phyloP scores from a whole-genome alignment of 2,797 vertebrate species.

The Sebastes dallii region DNA sequence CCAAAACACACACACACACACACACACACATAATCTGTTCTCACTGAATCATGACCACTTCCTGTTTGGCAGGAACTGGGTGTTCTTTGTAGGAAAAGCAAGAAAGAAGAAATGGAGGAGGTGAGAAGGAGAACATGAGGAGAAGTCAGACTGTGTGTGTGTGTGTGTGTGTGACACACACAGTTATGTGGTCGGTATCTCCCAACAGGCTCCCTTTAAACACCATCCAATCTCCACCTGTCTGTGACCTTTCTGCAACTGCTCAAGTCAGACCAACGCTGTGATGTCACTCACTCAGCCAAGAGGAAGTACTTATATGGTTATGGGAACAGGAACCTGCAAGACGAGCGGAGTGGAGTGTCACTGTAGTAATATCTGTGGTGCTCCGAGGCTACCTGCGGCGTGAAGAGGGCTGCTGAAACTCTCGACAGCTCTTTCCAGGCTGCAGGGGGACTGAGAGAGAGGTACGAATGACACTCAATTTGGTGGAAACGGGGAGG shows the following conservation, averaged over 20 bases:
- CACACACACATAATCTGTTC: slow-evolving; percentile 25
- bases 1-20: not conserved
- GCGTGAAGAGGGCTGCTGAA: slow-evolving; percentile 28
- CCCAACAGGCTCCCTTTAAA: slow-evolving; percentile 17
- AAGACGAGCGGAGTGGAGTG: slow-evolving; percentile 21
- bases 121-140: slow-evolving; percentile 41
- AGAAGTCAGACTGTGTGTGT: slow-evolving; percentile 21
- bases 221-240: slow-evolving; percentile 10
- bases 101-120: slow-evolving; percentile 48
- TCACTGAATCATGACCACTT: slow-evolving; percentile 57
- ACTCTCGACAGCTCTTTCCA: slow-evolving; percentile 26
- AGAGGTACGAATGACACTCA: slow-evolving; percentile 61
- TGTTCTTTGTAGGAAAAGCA: slow-evolving; percentile 46
- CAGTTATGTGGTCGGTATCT: slow-evolving; percentile 5
- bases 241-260: slow-evolving; percentile 39
- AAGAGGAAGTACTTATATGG: slow-evolving; percentile 66
- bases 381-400: slow-evolving; percentile 41
- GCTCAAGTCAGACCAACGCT: slow-evolving; percentile 19
- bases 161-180: slow-evolving; percentile 4
- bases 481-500: slow-evolving; percentile 48
- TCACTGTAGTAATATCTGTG: slow-evolving; percentile 20
- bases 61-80: slow-evolving; percentile 51
- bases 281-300: slow-evolving; percentile 45
- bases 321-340: slow-evolving; percentile 35
- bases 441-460: slow-evolving; percentile 44